Evolutionary conservation across 2,797 vertebrate genomes (phyloP).

Genomic region (Anableps anableps): DNA sequence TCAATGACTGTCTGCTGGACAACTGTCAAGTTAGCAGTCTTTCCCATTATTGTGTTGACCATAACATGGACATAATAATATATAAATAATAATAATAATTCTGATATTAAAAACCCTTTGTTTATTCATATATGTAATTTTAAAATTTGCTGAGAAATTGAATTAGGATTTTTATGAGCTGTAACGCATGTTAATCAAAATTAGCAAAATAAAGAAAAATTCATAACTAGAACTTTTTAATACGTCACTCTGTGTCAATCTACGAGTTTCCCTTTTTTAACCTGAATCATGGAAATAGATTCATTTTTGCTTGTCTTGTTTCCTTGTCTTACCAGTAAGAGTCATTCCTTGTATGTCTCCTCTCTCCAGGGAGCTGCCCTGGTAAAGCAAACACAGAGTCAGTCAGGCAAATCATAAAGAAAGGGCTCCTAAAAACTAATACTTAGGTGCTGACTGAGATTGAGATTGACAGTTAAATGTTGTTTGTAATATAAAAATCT

Average conservation of each 20-base stretch:
- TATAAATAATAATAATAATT: too few species aligned
- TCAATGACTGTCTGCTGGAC: background rate
- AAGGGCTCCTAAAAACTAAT: background rate
- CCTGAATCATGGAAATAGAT: background rate
- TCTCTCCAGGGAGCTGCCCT: constrained; percentile 71
- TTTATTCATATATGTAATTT: background rate
- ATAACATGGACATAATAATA: background rate
- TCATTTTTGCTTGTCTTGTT: constrained; percentile 1
- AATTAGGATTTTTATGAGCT: background rate
- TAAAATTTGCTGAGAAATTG: background rate
- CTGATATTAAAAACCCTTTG: background rate
- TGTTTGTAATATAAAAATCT: constrained; percentile 16
- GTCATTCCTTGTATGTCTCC: constrained; percentile 62
- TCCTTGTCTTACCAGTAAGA: constrained; percentile 72
- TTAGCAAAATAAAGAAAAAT: background rate
- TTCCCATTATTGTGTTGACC: background rate
- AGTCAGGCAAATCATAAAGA: constrained; percentile 28
- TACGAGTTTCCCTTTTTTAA: background rate
- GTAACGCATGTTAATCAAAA: background rate
- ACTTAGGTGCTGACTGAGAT: constrained; percentile 16
- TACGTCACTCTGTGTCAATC: background rate
- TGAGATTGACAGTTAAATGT: constrained; percentile 13
- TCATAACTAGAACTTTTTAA: background rate
- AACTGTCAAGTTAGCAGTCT: background rate
- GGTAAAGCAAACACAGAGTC: constrained; percentile 53